Conservation (phyloP, 30 jellyfish, hydroid and myxozoan genomes). For the Pelagia noctiluca region DNA sequence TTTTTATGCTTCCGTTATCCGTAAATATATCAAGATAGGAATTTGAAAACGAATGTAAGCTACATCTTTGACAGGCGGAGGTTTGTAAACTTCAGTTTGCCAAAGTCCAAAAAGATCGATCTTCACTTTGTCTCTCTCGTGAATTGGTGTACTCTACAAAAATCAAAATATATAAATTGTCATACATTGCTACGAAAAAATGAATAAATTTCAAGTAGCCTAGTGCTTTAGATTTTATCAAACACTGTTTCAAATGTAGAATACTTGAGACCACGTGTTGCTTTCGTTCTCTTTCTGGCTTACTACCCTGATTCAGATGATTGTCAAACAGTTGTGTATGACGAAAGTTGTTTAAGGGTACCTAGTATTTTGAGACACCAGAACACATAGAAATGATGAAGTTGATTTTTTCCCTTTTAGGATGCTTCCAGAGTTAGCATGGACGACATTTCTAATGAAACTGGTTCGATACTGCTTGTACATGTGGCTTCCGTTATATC, state of each 20-base stretch:
- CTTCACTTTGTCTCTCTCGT: slow-evolving; percentile 88
- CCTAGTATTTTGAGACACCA: too few species aligned
- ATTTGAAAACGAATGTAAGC: too few species aligned
- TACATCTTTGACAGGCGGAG: slow-evolving; percentile 89
- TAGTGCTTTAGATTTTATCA: background rate
- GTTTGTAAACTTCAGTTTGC: slow-evolving; percentile 95
- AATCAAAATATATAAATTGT: background rate
- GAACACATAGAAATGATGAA: background rate
- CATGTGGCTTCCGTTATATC: slow-evolving; percentile 97
- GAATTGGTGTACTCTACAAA: slow-evolving; percentile 79
- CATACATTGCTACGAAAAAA: background rate
- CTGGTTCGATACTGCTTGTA: slow-evolving; percentile 95
- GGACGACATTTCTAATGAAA: slow-evolving; percentile 93
- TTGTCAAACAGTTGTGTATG: too few species aligned
- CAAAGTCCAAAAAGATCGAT: slow-evolving; percentile 95
- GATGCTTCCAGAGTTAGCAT: slow-evolving; percentile 94
- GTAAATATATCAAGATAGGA: too few species aligned
- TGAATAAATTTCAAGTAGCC: too few species aligned
- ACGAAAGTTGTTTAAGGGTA: too few species aligned
- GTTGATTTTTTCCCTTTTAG: slow-evolving; percentile 21
- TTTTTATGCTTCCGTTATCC: too few species aligned
- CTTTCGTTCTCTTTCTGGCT: too few species aligned
- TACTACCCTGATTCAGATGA: too few species aligned
- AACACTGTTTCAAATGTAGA: background rate
- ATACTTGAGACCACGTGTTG: too few species aligned